Conservation (phyloP, 2,113 vertebrate species). For the Thunnus thynnus region DNA sequence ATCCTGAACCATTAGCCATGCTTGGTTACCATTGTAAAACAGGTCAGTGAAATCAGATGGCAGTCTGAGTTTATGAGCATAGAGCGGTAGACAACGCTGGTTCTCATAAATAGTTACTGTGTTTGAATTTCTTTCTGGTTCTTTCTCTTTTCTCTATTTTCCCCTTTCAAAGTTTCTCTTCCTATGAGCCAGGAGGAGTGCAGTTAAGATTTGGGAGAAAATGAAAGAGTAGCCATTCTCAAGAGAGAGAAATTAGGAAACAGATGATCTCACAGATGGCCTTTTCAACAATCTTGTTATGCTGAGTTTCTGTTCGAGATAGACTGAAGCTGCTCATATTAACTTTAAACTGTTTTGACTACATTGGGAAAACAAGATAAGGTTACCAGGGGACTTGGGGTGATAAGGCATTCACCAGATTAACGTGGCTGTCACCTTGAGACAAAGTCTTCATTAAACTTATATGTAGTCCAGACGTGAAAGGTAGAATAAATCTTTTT, state of each 20-base stretch:
- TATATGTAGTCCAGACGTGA: not conserved
- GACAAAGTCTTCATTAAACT: constrained; percentile 31
- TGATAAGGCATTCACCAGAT: constrained; percentile 30
- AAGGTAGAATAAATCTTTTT: constrained; percentile 57
- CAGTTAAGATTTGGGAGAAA: constrained; percentile 43
- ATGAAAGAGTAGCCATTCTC: constrained; percentile 37
- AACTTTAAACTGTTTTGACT: constrained; percentile 60
- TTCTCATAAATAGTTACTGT: constrained; percentile 59
- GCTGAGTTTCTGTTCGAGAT: constrained; percentile 24
- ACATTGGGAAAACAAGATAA: constrained; percentile 54
- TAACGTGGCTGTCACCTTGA: constrained; percentile 26
- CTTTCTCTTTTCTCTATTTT: not conserved
- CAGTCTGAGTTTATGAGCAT: constrained; percentile 53
- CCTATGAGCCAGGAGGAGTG: constrained; percentile 18
- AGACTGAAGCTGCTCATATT: constrained; percentile 27
- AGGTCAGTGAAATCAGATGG: constrained; percentile 62
- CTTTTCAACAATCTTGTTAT: constrained; percentile 33
- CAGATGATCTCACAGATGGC: constrained; percentile 44
- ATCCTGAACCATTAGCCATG: constrained; percentile 65
- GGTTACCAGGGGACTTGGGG: constrained; percentile 41
- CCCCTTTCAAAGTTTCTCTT: constrained; percentile 3
- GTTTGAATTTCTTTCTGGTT: constrained; percentile 7
- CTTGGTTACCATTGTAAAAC: constrained; percentile 69
- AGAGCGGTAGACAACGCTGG: constrained; percentile 40
- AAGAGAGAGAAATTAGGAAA: constrained; percentile 40